Conservation (phyloP, 2,113 vertebrate genomes). For the Calidris pugnax region DNA sequence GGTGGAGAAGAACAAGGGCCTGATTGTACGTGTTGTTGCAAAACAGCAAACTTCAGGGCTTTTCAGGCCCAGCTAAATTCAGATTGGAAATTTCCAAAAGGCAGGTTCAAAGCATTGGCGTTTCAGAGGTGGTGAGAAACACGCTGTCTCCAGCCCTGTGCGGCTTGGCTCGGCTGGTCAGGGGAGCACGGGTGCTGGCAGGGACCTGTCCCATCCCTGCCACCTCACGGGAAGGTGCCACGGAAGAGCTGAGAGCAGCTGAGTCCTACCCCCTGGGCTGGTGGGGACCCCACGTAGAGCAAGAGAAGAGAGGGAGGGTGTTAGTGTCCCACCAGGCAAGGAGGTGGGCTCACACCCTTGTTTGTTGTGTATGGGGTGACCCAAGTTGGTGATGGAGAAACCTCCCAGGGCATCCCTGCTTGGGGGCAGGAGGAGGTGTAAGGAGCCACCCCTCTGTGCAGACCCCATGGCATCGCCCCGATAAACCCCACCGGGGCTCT, state of each 20-base stretch:
- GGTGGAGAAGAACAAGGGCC: neutral
- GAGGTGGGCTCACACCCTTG: neutral
- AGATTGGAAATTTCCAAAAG: neutral
- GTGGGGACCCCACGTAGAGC: neutral
- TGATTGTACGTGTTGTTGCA: neutral
- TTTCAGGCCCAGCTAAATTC: neutral
- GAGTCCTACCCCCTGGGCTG: neutral
- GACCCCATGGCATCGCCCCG: neutral
- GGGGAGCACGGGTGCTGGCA: neutral
- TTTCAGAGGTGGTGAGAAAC: neutral
- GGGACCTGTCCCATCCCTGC: neutral
- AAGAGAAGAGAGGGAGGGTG: neutral
- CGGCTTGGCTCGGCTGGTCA: neutral
- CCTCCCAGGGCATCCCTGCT: neutral
- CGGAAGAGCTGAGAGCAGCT: neutral
- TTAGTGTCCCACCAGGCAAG: neutral
- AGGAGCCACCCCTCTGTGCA: neutral
- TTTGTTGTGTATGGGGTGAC: neutral
- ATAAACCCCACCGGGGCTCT: neutral
- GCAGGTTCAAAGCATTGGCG: neutral
- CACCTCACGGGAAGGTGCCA: neutral
- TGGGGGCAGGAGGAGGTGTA: neutral
- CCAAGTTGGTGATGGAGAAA: no score
- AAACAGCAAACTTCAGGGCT: neutral
- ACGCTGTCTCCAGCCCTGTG: rapidly evolving